Evolutionary conservation across 2,113 vertebrate genomes (phyloP), one percentile per base, ranked within the genome.

Genomic region (Seriola dumerili): DNA sequence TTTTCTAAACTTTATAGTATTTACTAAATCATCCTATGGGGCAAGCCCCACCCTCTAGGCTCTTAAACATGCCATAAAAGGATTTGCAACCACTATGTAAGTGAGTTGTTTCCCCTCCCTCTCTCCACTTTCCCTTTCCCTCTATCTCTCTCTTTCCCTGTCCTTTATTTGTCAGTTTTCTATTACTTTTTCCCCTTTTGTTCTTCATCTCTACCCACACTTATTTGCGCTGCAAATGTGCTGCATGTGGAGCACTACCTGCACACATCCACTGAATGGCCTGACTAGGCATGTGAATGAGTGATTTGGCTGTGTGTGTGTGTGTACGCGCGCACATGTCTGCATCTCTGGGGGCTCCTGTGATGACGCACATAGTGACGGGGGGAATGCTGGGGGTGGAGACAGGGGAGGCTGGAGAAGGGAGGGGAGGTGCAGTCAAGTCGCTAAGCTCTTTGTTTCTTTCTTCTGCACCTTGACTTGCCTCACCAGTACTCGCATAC

Each of bases 301-400:
- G 84, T 57, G 87, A 92, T 93, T 90, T 90, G 82, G 88, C 85
- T 46, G 77, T 46, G 81, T 29, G 78, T 17, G 83, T 69, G 78
- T 55, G 42, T 36, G 64, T 6, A 64, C 2, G 57, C 44, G 70
- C 1, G 25, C 38, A 73, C 42, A 3, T 61, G 58, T 29, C 64
- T 50, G 57, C 44, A 87, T 94, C 91, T 94, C 91, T 91, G 85
- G 93, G 93, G 94, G 94, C 94, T 94, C 93, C 93, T 78, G 85
- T 48, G 81, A 94, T 94, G 94, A 93, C 94, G 93, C 94, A 94
- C 93, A 72, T 91, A 23, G 91, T 93, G 93, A 93, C 90, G 93
- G 87, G 80, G 88, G 91, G 90, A 92, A 90, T 88, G 92, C 80
- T 88, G 85, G 81, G 85, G 86, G 84, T 66, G 86, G 85, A 88